Conservation (phyloP, 2,797 vertebrate species). For the Halcyon chelicuti region DNA sequence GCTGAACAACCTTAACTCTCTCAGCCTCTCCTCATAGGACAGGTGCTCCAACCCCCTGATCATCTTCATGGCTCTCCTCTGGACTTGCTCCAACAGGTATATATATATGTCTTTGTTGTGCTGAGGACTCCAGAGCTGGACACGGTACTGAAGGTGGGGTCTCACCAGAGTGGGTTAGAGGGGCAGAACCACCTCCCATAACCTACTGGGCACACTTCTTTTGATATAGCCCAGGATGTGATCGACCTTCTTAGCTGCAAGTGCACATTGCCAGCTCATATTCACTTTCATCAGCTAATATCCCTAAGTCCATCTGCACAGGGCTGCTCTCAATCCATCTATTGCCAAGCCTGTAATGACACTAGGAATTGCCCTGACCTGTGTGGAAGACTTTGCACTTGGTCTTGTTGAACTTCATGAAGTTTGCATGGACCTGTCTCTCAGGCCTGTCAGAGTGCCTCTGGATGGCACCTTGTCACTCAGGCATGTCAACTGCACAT, state of each 20-base stretch:
- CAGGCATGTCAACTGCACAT: not conserved
- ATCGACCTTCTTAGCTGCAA: not conserved
- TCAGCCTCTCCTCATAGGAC: not conserved
- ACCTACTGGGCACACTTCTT: not conserved
- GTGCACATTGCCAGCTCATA: no score
- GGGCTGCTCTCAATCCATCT: not conserved
- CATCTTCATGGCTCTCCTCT: rapidly evolving
- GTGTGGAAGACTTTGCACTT: not conserved
- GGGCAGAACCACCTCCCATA: not conserved
- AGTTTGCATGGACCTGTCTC: not conserved
- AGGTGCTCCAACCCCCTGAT: not conserved
- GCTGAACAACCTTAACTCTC: not conserved
- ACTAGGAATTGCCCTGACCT: not conserved
- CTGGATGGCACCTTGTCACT: not conserved
- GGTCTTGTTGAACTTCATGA: no score
- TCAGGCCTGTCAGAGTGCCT: not conserved
- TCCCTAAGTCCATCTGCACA: not conserved
- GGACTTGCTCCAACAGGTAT: not conserved
- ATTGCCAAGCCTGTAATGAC: not conserved
- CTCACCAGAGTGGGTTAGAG: not conserved
- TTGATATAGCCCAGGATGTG: not conserved
- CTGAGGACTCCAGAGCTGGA: not conserved
- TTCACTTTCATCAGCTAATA: not conserved
- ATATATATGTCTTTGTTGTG: not conserved
- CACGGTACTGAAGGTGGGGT: not conserved